These are phyloP conservation scores for Muscidifurax raptorellus DNA, from an alignment of 1,140 invertebrate genomes.

Conservation along the genomic window DNA sequence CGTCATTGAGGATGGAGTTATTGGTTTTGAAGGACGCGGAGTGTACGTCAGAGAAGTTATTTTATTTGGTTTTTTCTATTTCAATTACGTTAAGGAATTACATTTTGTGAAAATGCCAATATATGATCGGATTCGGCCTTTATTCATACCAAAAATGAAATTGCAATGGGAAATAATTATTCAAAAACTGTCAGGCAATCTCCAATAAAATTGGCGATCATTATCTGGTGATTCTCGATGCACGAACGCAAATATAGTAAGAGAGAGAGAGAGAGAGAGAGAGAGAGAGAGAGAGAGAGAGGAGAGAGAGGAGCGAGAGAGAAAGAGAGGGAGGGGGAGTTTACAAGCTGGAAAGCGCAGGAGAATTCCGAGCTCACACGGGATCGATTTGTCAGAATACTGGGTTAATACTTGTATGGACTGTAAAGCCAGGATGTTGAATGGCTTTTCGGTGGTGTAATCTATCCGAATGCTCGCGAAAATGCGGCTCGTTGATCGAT, in stretches of 20 bases:
- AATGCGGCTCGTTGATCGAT: background rate
- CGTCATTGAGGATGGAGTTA: background rate
- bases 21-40: background rate
- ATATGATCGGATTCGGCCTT: too few species aligned
- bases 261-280: background rate
- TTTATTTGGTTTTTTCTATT: background rate
- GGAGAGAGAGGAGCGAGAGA: too few species aligned
- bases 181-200: background rate
- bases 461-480: background rate
- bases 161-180: background rate
- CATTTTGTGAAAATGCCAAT: background rate
- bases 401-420: conserved; percentile 12
- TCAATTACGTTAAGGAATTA: background rate
- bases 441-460: background rate
- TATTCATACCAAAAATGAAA: background rate
- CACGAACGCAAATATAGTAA: background rate
- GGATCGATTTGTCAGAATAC: conserved; percentile 12
- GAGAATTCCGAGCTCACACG: background rate
- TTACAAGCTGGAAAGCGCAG: background rate
- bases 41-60: background rate
- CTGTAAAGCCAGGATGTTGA: background rate
- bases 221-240: background rate
- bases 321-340: background rate
- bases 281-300: background rate
- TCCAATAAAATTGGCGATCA: background rate